Conservation (phyloP, 2,797 vertebrate genomes). For the Cyprinella venusta region DNA sequence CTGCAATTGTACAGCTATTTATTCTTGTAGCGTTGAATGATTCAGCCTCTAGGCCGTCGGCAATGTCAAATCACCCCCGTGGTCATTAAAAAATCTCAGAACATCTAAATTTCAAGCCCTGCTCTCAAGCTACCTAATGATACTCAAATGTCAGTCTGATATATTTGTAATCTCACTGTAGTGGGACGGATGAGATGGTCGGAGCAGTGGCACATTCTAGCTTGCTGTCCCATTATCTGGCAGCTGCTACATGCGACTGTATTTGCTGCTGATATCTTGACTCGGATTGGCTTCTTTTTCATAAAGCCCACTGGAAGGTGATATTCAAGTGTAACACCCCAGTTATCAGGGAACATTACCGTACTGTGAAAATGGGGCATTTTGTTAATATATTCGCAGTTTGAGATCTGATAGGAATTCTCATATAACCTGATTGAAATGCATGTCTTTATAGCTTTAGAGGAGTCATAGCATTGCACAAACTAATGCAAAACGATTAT, state of each 20-base stretch:
- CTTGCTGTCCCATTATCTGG: slow-evolving; percentile 36
- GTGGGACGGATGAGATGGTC: slow-evolving; percentile 27
- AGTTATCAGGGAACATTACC: slow-evolving; percentile 13
- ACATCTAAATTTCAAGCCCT: slow-evolving; percentile 33
- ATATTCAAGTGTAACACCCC: neutral
- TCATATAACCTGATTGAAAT: neutral
- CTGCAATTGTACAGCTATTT: slow-evolving; percentile 36
- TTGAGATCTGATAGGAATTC: slow-evolving; percentile 1
- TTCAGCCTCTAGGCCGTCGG: slow-evolving; percentile 29
- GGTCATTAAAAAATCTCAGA: slow-evolving; percentile 51
- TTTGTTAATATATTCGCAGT: slow-evolving; percentile 16
- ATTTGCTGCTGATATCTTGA: slow-evolving; percentile 20
- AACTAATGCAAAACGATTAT: neutral
- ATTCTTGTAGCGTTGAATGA: slow-evolving; percentile 31
- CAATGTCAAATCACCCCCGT: slow-evolving; percentile 39
- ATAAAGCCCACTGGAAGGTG: neutral
- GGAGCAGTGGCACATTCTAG: slow-evolving; percentile 25
- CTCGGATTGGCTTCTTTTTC: slow-evolving; percentile 19
- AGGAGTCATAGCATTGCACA: neutral
- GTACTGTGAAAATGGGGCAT: neutral
- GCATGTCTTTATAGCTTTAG: neutral
- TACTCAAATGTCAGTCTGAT: slow-evolving; percentile 55
- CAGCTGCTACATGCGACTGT: slow-evolving; percentile 20
- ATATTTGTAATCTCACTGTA: slow-evolving; percentile 47
- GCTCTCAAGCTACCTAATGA: slow-evolving; percentile 51